Evolutionary conservation across 2,797 vertebrate genomes (phyloP), one percentile per base, ranked within the genome.

Genomic region (Lacerta viridis): DNA sequence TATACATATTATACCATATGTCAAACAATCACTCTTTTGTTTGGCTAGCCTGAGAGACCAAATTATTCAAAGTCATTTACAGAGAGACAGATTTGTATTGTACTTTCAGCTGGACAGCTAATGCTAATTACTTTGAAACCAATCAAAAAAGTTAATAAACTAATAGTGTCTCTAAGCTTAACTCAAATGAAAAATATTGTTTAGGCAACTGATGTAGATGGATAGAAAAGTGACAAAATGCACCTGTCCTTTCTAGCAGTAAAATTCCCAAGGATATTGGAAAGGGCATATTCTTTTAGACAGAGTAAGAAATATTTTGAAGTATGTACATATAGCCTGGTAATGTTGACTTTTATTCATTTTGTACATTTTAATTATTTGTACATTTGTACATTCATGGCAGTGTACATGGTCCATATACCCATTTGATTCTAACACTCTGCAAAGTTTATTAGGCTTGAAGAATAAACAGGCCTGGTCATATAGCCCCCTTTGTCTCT

Each of bases 31-130:
- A 41, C 64, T 92, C 83, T 78, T 92, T 92, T 71, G 85, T 92
- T 91, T 94, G 93, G 90, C 95, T 94, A 90, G 88, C 86, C 93
- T 90, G 94, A 94, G 83, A 17, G 93, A 93, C 88, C 92, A 77
- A 94, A 95, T 95, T 96, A 93, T 94, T 96, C 93, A 93, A 87
- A 84, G 90, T 94, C 87, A 72, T 91, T 96, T 93, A 90, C 86
- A 80, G 68, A 94, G 17, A n/a, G 92, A 92, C 84, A 92, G 88
- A 94, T 92, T 93, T n/a, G 29, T 46, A 77, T 89, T 88, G 79
- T 80, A n/a, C 88, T 87, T 90, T 95, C 87, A 89, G 81, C 82
- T 85, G 91, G 89, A 94, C 89, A 92, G 89, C 89, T 77, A 85
- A 72, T 88, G 85, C 88, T 91, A 90, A 85, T 91, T 93, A 93